Base-by-base conservation (phyloP, 2,797 vertebrate genomes). In the Lemur catta region DNA sequence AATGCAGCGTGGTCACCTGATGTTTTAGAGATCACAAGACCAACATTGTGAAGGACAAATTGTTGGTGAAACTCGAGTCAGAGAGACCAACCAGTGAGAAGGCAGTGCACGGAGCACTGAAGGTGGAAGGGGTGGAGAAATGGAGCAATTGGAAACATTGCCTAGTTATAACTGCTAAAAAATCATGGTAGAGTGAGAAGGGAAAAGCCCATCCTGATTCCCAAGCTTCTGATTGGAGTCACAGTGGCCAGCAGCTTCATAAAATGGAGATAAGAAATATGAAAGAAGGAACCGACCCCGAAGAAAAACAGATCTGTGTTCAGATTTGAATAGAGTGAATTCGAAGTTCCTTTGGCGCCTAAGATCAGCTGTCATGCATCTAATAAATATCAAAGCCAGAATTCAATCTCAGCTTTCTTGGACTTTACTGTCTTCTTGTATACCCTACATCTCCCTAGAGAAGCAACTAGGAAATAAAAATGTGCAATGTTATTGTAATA, bases 111-210 rank as follows among this genome's bases (percentile, higher is more conserved):
- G 2, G 17, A 13, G 48, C 7, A 13, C 1, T 7, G 43, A 43
- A n/a, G 72, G 10, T 10, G 1, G 4, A 67, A 50, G 1, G 0
- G 28, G n/a, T 11, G 1, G 48, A 48, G 35, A 75, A 63, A 71
- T 35, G 4, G 0, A 30, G 48, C 4, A 3, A 28, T 0, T 12
- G 13, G 14, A 28, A 55, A 67, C 26, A 38, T 0, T 0, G 18
- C 28, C 59, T 48, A 28, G n/a, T 41, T 26, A 3, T 18, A 18
- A 8, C 14, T 2, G 9, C 0, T 15, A 41, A 43, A 80, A 46
- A 72, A 33, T 38, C 48, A 6, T 0, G 0, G 26, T 6, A 24
- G 14, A 18, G 12, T 24, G 30, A 43, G 57, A 78, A 43, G 33
- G 4, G 9, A 22, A 67, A 46, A 78, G 14, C 2, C 46, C 1